A percentile compares a stretch with the other conserved stretches of the same genome.
Conservation (phyloP, 2,113 vertebrate genomes). For the Acanthisitta chloris region DNA sequence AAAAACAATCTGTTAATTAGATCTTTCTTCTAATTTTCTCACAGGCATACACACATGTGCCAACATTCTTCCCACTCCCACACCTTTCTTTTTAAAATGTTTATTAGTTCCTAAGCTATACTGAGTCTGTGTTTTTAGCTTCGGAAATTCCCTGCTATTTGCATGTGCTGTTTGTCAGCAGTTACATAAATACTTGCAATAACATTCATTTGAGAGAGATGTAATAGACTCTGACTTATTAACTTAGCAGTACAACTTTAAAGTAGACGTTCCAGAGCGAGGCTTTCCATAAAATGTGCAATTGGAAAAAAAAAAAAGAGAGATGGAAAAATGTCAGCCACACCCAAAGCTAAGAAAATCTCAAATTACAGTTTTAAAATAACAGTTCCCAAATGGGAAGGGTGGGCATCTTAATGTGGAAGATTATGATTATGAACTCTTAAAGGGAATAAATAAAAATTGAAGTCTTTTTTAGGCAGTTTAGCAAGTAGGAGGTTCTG, state of each 20-base stretch:
- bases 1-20: not conserved
- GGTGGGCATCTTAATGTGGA: not conserved
- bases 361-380: slow-evolving; percentile 24
- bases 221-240: not conserved
- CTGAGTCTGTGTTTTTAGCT: not conserved
- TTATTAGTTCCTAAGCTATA: not conserved
- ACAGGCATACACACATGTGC: not conserved
- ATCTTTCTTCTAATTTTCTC: not conserved
- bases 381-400: not conserved
- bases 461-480: not conserved
- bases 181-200: not conserved
- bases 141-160: not conserved
- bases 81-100: not conserved
- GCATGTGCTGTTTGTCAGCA: not conserved
- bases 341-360: slow-evolving; percentile 24
- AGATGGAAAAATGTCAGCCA: slow-evolving; percentile 17
- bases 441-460: not conserved
- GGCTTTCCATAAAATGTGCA: slow-evolving; percentile 5
- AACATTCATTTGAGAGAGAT: not conserved
- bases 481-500: not conserved
- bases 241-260: not conserved
- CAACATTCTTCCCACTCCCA: not conserved
- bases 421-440: not conserved
- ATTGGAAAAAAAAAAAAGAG: not conserved
- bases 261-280: slow-evolving; percentile 18